Percentiles rank a stretch among this genome's conserved stretches.
Conservation (phyloP, 2,113 vertebrate species). For the Ibidorhyncha struthersii region DNA sequence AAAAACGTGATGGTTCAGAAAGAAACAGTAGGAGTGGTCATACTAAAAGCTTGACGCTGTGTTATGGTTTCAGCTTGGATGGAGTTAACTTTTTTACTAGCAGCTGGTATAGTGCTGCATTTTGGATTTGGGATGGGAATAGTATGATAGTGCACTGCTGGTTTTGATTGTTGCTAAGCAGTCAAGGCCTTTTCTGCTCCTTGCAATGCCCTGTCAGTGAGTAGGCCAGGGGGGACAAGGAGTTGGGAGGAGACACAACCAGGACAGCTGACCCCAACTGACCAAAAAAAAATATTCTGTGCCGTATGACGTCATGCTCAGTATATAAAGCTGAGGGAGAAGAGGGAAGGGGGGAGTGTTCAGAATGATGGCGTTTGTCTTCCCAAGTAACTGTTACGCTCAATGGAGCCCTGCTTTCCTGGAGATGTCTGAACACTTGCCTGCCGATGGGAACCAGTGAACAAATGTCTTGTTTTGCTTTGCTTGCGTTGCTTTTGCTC, state of each 20-base stretch:
- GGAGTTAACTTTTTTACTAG: neutral
- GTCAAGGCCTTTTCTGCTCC: neutral
- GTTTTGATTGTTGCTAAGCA: neutral
- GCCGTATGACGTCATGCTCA: neutral
- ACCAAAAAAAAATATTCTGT: neutral
- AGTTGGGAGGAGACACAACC: neutral
- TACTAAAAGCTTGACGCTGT: neutral
- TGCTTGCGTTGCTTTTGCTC: neutral
- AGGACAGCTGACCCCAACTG: neutral
- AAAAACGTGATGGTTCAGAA: accelerated
- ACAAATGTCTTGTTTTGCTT: neutral
- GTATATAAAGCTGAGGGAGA: neutral
- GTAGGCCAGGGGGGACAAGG: neutral
- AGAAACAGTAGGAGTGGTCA: accelerated
- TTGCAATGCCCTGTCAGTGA: neutral
- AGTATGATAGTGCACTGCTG: neutral
- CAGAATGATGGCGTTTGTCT: neutral
- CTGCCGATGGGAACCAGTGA: neutral
- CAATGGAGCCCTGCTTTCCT: neutral
- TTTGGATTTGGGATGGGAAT: neutral
- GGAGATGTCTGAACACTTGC: neutral
- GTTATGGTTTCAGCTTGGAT: neutral
- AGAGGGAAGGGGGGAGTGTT: neutral
- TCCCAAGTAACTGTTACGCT: neutral
- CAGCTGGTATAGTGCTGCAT: neutral